Conservation (phyloP, 2,113 vertebrate species). For the Chrysochloris asiatica region DNA sequence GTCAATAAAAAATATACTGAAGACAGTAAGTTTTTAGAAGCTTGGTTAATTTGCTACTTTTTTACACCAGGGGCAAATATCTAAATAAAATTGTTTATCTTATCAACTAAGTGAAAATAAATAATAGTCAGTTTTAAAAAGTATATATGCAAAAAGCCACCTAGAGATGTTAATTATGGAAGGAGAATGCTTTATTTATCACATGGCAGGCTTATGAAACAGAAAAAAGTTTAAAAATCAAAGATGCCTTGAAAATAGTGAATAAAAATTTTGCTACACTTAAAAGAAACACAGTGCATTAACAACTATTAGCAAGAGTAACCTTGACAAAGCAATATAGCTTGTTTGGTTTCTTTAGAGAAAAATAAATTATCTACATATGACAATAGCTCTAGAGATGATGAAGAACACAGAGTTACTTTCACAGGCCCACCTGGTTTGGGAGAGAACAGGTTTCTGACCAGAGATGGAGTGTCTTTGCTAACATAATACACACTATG, state of each 20-base stretch:
- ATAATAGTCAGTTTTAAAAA: constrained; percentile 21
- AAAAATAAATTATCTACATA: background rate
- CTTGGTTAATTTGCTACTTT: constrained; percentile 21
- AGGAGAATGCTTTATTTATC: background rate
- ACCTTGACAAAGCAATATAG: background rate
- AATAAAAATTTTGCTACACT: background rate
- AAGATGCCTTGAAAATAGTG: constrained; percentile 22
- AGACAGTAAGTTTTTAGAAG: background rate
- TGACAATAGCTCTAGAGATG: background rate
- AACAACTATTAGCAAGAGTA: background rate
- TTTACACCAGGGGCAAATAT: background rate
- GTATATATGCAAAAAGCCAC: background rate
- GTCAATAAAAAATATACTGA: constrained; percentile 19
- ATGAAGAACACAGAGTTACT: background rate
- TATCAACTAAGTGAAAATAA: constrained; percentile 21
- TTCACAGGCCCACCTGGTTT: background rate
- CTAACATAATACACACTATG: background rate
- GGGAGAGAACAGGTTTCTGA: background rate
- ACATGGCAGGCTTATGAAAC: background rate
- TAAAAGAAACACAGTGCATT: background rate
- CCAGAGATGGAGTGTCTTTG: background rate
- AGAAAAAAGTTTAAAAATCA: constrained; percentile 38
- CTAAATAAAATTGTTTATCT: constrained; percentile 33
- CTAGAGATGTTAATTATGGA: background rate
- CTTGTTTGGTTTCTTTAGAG: constrained; percentile 23